These are phyloP conservation scores for Benitochromis conjunctus DNA, from an alignment of 2,113 vertebrate species.

Conservation along the genomic window DNA sequence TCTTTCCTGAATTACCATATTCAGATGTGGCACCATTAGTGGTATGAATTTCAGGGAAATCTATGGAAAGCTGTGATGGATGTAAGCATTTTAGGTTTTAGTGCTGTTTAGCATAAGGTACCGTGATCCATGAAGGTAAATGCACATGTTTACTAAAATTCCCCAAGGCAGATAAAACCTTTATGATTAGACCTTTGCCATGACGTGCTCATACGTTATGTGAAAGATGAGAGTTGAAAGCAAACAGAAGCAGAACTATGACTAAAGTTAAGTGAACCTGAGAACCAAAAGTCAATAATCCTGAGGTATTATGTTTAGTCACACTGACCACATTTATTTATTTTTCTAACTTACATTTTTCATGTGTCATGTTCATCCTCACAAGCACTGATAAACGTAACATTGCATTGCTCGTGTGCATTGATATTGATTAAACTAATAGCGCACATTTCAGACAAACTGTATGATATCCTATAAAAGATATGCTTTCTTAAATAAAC, in stretches of 20 bases:
- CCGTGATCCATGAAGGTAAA: neutral
- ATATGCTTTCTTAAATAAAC: neutral
- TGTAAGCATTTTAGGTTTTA: conserved; percentile 11
- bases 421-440: neutral
- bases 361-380: neutral
- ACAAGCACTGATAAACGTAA: neutral
- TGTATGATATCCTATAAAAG: neutral
- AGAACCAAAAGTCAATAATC: neutral
- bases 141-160: neutral
- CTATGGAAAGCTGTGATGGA: neutral
- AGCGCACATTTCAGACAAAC: neutral
- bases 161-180: neutral
- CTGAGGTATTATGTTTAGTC: neutral
- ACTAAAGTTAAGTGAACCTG: neutral
- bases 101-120: neutral
- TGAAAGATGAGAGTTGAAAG: neutral
- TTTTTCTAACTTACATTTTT: neutral
- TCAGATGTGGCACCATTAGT: conserved; percentile 1
- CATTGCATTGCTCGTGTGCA: too few relatives aligned
- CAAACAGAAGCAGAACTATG: neutral
- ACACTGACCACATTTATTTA: neutral
- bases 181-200: neutral
- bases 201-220: neutral
- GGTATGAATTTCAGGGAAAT: neutral
- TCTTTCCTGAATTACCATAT: conserved; percentile 17